These are phyloP conservation scores for Rhinichthys osculus DNA, from an alignment of 2,797 vertebrate genomes.

Conservation along the genomic window DNA sequence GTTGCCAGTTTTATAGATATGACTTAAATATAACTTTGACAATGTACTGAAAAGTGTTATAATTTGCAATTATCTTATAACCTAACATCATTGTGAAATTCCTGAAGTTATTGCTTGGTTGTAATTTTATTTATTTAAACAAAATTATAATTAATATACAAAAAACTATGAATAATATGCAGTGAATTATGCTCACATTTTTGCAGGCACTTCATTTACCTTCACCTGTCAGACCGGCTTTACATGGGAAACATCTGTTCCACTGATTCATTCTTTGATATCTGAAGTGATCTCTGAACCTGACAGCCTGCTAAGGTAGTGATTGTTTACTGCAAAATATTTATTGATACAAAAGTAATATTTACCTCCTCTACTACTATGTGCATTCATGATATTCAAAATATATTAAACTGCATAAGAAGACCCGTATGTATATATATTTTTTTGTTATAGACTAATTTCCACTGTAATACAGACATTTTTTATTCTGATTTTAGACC, in stretches of 20 bases:
- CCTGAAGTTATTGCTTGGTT: background rate
- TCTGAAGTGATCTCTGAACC: conserved; percentile 58
- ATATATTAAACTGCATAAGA: background rate
- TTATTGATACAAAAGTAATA: background rate
- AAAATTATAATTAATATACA: background rate
- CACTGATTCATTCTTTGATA: conserved; percentile 58
- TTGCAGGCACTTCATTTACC: conserved; percentile 65
- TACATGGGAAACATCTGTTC: conserved; percentile 70
- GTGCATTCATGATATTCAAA: background rate
- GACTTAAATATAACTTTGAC: background rate
- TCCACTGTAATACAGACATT: background rate
- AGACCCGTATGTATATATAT: background rate
- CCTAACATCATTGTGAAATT: background rate
- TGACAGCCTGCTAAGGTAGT: conserved; percentile 73
- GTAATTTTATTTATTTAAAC: background rate
- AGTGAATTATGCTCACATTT: background rate
- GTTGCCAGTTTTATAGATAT: background rate
- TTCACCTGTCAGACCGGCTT: conserved; percentile 71
- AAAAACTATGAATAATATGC: background rate
- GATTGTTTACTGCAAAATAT: background rate
- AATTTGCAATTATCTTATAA: background rate
- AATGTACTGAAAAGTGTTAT: background rate
- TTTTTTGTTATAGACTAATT: background rate
- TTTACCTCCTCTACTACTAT: background rate
- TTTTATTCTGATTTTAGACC: conserved; percentile 64